These are phyloP conservation scores for Odontocolon sp. DNA, from an alignment of 2,888 invertebrate genomes.

Conservation along the genomic window DNA sequence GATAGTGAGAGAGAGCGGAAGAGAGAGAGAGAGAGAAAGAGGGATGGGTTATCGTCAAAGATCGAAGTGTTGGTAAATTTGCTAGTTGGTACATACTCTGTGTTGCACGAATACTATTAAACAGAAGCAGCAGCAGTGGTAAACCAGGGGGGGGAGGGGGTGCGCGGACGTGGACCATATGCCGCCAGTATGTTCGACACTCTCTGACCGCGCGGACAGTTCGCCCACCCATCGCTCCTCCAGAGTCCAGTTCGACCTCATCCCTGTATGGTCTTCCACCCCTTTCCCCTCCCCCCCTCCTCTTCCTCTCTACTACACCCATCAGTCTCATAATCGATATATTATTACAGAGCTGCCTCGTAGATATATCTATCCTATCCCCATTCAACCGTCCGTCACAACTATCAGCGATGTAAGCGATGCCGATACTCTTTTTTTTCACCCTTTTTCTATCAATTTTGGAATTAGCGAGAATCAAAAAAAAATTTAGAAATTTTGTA, in stretches of 20 bases:
- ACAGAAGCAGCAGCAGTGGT: conserved; percentile 19
- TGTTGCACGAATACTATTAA: conserved; percentile 7
- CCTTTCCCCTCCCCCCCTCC: conserved; percentile 58
- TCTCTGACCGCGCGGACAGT: conserved; percentile 73
- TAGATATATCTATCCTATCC: conserved; percentile 35
- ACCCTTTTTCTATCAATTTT: neutral
- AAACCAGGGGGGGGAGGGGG: conserved; percentile 60
- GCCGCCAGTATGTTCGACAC: conserved; percentile 76
- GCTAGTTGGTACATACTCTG: conserved; percentile 1
- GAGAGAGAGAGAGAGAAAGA: conserved; percentile 55
- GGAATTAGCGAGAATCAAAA: too few relatives aligned
- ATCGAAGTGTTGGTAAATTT: conserved; percentile 22
- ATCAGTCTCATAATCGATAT: conserved; percentile 77
- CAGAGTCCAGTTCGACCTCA: conserved; percentile 28
- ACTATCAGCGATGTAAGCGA: conserved; percentile 24
- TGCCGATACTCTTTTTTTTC: conserved; percentile 28
- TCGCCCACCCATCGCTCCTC: conserved; percentile 68
- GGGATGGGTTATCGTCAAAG: conserved; percentile 35
- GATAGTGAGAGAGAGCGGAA: too few relatives aligned
- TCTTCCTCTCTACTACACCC: conserved; percentile 55
- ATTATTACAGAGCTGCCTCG: conserved; percentile 71
- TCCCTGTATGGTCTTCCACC: neutral
- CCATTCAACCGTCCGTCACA: conserved; percentile 31
- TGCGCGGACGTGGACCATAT: conserved; percentile 69
- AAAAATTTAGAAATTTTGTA: too few relatives aligned